Evolutionary conservation across 1,140 invertebrate species (phyloP), one percentile per base, ranked within the genome.

Genomic region (Drosophila tsacasi): DNA sequence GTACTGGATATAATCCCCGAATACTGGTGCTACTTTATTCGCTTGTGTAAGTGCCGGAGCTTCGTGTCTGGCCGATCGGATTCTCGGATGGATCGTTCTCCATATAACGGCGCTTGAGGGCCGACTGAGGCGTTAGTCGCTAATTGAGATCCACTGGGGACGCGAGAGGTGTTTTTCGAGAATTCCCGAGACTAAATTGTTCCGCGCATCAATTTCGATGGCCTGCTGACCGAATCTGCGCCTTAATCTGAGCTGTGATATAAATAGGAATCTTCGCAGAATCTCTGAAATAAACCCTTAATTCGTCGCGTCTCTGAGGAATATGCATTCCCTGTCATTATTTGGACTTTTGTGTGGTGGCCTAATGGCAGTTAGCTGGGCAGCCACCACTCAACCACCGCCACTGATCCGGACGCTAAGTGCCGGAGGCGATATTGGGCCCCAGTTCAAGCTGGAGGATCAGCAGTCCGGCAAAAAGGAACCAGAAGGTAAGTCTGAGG

Each of bases 31-130:
- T 39, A 52, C 47, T 13, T 13, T 10, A 8, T 32, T 8, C 1
- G 19, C 13, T 8, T 73, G 65, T 76, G 58, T 39, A 25, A 39
- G 61, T 76, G 62, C 12, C 17, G 15, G 54, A 17, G 46, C 57
- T 78, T 69, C 54, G 63, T 63, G 62, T 83, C 61, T 63, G 62
- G 67, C 59, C 63, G 78, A 49, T 66, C 59, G 54, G 35, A 39
- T 57, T 57, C 19, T 68, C 60, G 58, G 17, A 69, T 32, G 72
- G 59, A 65, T 67, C 74, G 66, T 71, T 55, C 25, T 57, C 67
- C 78, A 89, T 90, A 90, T 91, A 90, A 90, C 82, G 78, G 86
- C 64, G 79, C 67, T 81, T 79, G 79, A 54, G 78, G 49, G 79
- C 75, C 32, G n/a, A 40, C 27, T 60, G 64, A 69, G 74, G 35